Conservation (phyloP, 2,888 invertebrate genomes). For the Drosophila ustulata region DNA sequence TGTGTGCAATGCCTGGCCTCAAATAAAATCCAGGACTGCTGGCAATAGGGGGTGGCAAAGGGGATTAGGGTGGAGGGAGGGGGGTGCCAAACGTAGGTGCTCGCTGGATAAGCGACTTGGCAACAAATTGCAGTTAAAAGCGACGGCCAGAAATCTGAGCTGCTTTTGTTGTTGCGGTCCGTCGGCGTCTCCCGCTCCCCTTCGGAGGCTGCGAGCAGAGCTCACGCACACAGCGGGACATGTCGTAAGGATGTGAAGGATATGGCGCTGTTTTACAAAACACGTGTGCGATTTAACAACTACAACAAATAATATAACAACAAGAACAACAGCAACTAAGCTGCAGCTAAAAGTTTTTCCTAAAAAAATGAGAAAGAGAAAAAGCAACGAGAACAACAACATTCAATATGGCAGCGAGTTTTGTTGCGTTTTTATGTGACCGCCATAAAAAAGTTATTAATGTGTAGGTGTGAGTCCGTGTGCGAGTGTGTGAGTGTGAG, state of each 20-base stretch:
- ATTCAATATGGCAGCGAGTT: conserved; percentile 63
- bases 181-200: background rate
- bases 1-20: conserved; percentile 39
- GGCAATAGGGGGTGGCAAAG: conserved; percentile 8
- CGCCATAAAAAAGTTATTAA: conserved; percentile 79
- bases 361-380: conserved; percentile 18
- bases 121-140: conserved; percentile 76
- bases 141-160: conserved; percentile 61
- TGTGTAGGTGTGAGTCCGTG: conserved; percentile 39
- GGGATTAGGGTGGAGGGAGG: background rate
- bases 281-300: conserved; percentile 80
- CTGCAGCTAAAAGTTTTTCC: conserved; percentile 37
- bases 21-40: conserved; percentile 62
- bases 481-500: conserved; percentile 9
- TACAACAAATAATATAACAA: conserved; percentile 50
- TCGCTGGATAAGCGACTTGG: conserved; percentile 59
- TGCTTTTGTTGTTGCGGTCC: conserved; percentile 23
- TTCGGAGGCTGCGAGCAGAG: background rate
- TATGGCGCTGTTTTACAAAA: conserved; percentile 72
- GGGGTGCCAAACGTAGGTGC: background rate
- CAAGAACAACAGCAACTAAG: conserved; percentile 44
- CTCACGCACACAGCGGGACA: conserved; percentile 53
- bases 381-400: conserved; percentile 36
- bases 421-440: conserved; percentile 75
- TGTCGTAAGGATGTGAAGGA: conserved; percentile 69